Conservation (phyloP, 1,140 invertebrate species). For the Drosophila pallidifrons region DNA sequence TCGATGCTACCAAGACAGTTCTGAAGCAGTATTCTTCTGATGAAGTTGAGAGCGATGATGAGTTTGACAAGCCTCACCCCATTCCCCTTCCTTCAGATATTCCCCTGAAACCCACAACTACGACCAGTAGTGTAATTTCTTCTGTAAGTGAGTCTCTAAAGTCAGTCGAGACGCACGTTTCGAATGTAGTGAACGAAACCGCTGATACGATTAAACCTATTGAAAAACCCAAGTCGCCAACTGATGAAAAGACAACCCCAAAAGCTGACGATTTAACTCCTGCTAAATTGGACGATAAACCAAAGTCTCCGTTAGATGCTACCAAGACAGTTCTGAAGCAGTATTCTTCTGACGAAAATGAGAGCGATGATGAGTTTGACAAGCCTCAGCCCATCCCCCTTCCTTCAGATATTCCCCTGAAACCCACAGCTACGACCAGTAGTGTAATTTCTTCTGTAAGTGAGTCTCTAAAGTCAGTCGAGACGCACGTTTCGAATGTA, state of each 20-base stretch:
- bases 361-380: conserved; percentile 25
- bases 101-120: neutral
- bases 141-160: conserved; percentile 12
- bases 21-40: conserved; percentile 19
- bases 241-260: conserved; percentile 2
- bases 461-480: neutral
- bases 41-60: conserved; percentile 21
- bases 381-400: too few relatives aligned
- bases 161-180: conserved; percentile 7
- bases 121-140: conserved; percentile 2
- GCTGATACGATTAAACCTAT: neutral
- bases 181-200: neutral
- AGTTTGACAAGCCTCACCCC: conserved; percentile 22
- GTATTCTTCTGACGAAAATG: conserved; percentile 17
- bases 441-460: too few relatives aligned
- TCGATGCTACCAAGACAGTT: neutral
- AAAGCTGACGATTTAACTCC: conserved; percentile 24
- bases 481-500: neutral
- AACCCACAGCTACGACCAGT: too few relatives aligned
- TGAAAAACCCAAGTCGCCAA: conserved; percentile 24
- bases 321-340: too few relatives aligned
- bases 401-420: neutral
- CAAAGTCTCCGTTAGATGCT: too few relatives aligned
- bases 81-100: neutral
- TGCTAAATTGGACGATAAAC: neutral